Evolutionary conservation across 2,797 vertebrate species (phyloP).

Genomic region (Rhinatrema bivittatum): DNA sequence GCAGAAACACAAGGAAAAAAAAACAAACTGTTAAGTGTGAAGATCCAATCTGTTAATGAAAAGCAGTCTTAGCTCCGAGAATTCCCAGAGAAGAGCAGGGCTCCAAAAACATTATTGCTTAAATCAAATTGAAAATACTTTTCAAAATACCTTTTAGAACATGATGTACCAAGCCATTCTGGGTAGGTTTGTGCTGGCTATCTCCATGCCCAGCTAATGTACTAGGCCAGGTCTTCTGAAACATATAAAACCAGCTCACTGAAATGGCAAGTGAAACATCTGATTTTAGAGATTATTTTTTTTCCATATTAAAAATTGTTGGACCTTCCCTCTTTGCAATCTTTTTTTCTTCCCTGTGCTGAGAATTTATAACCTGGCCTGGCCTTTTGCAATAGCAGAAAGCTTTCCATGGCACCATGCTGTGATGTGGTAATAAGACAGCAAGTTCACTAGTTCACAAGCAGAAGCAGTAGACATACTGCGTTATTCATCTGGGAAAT

Average conservation of each 20-base stretch:
- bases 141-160: too few relatives aligned
- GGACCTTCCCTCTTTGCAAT: conserved; percentile 29
- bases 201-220: too few relatives aligned
- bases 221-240: too few relatives aligned
- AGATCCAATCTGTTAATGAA: too few relatives aligned
- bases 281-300: conserved; percentile 18
- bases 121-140: too few relatives aligned
- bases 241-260: conserved; percentile 12
- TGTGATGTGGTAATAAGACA: conserved; percentile 8
- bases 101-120: not conserved
- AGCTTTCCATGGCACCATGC: conserved; percentile 1
- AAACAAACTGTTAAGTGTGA: too few relatives aligned
- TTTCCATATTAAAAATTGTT: conserved; percentile 28
- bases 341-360: accelerated
- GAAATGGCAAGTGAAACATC: conserved; percentile 24
- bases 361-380: conserved; percentile 15
- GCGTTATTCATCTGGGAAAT: not conserved
- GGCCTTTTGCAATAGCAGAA: conserved; percentile 4
- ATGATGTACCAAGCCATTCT: too few relatives aligned
- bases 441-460: not conserved
- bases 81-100: not conserved
- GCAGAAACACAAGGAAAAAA: too few relatives aligned
- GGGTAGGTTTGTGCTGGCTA: too few relatives aligned
- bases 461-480: not conserved
- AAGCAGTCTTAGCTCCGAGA: conserved; percentile 4